Percentiles rank a stretch among this genome's conserved stretches.
These are phyloP conservation scores for Hypanus sabinus DNA, from an alignment of 2,113 vertebrate genomes.

Conservation along the genomic window DNA sequence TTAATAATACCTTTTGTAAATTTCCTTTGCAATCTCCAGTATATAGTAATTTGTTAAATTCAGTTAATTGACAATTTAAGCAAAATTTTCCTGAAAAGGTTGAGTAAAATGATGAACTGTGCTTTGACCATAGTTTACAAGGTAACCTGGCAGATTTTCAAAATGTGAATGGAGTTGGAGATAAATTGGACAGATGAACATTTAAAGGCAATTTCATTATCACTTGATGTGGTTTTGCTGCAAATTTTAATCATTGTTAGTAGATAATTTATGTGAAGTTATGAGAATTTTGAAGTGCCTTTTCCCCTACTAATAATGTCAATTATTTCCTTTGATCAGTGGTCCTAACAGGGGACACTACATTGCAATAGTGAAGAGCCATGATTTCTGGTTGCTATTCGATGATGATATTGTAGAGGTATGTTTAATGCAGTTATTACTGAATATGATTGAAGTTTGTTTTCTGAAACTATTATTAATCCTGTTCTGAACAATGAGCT, in stretches of 20 bases:
- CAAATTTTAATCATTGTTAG: not conserved
- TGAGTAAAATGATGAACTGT: not conserved
- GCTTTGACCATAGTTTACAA: not conserved
- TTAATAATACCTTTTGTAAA: not conserved
- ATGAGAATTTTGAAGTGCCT: not conserved
- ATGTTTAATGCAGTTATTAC: slow-evolving; percentile 44
- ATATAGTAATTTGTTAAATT: slow-evolving; percentile 5
- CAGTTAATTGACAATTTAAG: not conserved
- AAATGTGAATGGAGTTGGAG: not conserved
- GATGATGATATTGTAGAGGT: slow-evolving; percentile 79
- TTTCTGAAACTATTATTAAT: not conserved
- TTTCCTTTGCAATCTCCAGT: not conserved
- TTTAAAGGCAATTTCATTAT: not conserved
- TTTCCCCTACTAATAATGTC: not conserved
- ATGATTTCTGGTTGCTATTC: slow-evolving; percentile 75
- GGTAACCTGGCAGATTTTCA: not conserved
- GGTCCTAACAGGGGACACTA: slow-evolving; percentile 77
- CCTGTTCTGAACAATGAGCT: not conserved
- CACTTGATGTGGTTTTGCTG: not conserved
- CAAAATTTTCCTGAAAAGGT: not conserved
- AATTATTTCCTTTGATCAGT: slow-evolving; percentile 49
- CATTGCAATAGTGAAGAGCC: slow-evolving; percentile 79
- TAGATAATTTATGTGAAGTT: not conserved
- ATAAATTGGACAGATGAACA: not conserved
- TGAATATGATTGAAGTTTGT: not conserved